These are phyloP conservation scores for Mormyrus hasselquistii DNA, from an alignment of 2,797 vertebrate genomes.

Conservation along the genomic window DNA sequence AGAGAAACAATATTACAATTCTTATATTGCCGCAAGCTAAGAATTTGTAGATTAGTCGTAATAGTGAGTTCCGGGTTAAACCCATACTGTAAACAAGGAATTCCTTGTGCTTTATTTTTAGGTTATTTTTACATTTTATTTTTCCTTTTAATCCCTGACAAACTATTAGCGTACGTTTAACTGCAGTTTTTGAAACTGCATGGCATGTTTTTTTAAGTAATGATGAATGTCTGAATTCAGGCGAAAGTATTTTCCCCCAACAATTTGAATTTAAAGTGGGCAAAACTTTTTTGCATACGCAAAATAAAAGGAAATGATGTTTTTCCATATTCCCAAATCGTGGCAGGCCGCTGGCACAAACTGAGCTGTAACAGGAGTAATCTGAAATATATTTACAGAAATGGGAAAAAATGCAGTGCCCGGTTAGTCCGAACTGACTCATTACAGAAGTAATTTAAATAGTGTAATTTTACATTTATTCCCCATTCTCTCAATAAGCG, in stretches of 20 bases:
- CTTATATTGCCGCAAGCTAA: neutral
- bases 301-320: conserved; percentile 1
- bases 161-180: neutral
- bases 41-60: neutral
- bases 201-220: neutral
- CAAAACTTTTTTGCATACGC: neutral
- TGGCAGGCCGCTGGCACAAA: neutral
- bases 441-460: neutral
- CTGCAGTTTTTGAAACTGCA: neutral
- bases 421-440: neutral
- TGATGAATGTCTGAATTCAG: neutral
- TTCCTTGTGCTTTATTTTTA: neutral
- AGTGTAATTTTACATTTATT: neutral
- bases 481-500: neutral
- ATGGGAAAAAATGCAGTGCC: neutral
- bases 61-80: neutral
- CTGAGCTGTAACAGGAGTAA: neutral
- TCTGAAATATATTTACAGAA: neutral
- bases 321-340: neutral
- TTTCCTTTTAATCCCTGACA: neutral
- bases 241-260: neutral
- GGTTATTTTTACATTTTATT: neutral
- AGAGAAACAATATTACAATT: neutral
- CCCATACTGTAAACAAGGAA: neutral
- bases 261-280: neutral